A percentile compares a stretch with the other conserved stretches of the same genome.
These are phyloP conservation scores for Eupsilia transversa DNA, from an alignment of 2,888 invertebrate genomes.

Conservation along the genomic window DNA sequence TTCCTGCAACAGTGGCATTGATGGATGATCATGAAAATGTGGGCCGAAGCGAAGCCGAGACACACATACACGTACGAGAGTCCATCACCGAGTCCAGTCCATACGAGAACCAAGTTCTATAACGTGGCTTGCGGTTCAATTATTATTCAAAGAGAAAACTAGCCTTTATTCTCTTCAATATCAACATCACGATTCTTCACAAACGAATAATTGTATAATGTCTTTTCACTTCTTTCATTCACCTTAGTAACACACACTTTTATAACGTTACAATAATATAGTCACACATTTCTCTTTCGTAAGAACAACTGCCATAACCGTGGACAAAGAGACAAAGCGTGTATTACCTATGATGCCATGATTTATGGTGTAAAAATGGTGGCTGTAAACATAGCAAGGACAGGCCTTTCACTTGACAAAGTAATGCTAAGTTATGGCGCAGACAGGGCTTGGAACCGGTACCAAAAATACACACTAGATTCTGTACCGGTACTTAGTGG, in stretches of 20 bases:
- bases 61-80: no score
- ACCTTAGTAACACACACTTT: neutral
- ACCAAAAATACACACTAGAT: no score
- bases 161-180: neutral
- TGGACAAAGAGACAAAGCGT: slow-evolving; percentile 42
- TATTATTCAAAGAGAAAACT: neutral
- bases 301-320: slow-evolving; percentile 2
- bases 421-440: slow-evolving; percentile 47
- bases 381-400: slow-evolving; percentile 59
- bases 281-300: slow-evolving; percentile 19
- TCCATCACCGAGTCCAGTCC: no score
- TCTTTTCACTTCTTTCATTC: neutral
- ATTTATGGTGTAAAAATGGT: slow-evolving; percentile 61
- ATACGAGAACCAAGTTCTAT: no score
- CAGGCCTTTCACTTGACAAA: slow-evolving; percentile 62
- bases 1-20: no score
- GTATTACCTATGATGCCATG: slow-evolving; percentile 43
- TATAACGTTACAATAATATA: slow-evolving; percentile 1
- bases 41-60: no score
- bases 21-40: no score
- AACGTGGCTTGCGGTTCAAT: no score
- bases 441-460: neutral
- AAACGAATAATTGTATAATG: neutral
- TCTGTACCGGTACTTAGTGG: no score
- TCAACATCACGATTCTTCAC: slow-evolving; percentile 14